Base-by-base conservation (phyloP, 2,888 invertebrate genomes). In the Perithous albicinctus region DNA sequence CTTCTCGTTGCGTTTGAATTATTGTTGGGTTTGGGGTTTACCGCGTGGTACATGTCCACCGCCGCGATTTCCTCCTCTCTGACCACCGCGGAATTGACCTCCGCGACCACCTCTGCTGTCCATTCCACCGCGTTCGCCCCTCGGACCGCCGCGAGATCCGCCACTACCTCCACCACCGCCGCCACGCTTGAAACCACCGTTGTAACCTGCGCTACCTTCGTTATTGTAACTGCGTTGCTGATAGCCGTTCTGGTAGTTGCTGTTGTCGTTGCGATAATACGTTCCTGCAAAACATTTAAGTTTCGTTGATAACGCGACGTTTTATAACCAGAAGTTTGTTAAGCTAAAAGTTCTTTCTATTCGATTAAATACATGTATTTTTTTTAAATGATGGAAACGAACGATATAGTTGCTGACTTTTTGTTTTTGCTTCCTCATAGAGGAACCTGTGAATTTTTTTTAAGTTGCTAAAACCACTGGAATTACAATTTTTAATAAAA, bases 211-310 rank as follows among this genome's bases (percentile, higher is more conserved):
- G 43, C 74, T 84, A 38, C 89, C 89, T 12, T 88, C 90, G 74
- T 89, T 91, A 48, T 90, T 90, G 87, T 91, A 92, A 46, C 89
- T 89, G 26, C 92, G 91, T 76, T 89, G 91, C 75, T 92, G 93
- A 86, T 93, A 93, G 29, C 93, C 93, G 66, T 93, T 93, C 84
- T 93, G 93, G 77, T 93, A 93, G 78, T 92, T 92, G 67, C 86
- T 90, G 75, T 91, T 92, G 38, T 92, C 91, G 84, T 89, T 92
- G 23, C 93, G 92, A 82, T 92, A 93, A 67, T 92, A 92, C 3
- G 91, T 85, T 78, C 90, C 91, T 92, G 48, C 8, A 70, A 83
- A 73, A 72, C 18, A 1, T 48, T 56, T 56, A 35, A 8, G 1
- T 61, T 35, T 32, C 8, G 18, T 32, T 61, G 32, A 35, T 32